Evolutionary conservation across 2,113 vertebrate species (phyloP).

Genomic region (Holacanthus passer): DNA sequence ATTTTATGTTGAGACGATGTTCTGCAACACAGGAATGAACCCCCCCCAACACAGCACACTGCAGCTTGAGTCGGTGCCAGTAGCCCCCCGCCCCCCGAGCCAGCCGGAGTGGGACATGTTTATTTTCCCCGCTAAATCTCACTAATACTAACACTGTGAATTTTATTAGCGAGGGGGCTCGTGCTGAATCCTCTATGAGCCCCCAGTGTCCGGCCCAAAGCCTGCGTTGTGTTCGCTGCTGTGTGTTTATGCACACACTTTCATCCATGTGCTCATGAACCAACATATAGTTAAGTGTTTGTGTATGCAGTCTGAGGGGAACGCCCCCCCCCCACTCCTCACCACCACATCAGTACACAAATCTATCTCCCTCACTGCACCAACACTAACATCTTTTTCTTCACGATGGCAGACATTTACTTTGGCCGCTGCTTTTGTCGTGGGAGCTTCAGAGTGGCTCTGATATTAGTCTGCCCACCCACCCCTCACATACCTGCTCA

Average conservation of each 20-base stretch:
- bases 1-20: too few relatives aligned
- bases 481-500: conserved; percentile 65
- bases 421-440: conserved; percentile 84
- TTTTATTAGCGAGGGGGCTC: conserved; percentile 72
- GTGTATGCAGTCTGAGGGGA: conserved; percentile 65
- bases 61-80: conserved; percentile 48
- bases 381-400: conserved; percentile 76
- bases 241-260: conserved; percentile 78
- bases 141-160: conserved; percentile 77
- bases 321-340: not conserved
- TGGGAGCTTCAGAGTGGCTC: conserved; percentile 75
- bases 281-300: conserved; percentile 80
- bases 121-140: conserved; percentile 79
- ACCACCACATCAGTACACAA: conserved; percentile 59
- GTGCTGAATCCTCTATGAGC: conserved; percentile 59
- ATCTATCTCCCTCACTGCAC: conserved; percentile 62
- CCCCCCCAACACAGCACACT: conserved; percentile 19
- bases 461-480: conserved; percentile 77
- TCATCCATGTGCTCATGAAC: conserved; percentile 67
- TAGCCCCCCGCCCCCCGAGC: conserved; percentile 24
- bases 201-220: conserved; percentile 66
- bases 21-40: too few relatives aligned
- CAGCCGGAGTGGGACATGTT: conserved; percentile 61
- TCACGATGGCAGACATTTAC: conserved; percentile 84
- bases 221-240: conserved; percentile 66